Conservation (phyloP, 2,797 vertebrate genomes). For the Agapornis canus region DNA sequence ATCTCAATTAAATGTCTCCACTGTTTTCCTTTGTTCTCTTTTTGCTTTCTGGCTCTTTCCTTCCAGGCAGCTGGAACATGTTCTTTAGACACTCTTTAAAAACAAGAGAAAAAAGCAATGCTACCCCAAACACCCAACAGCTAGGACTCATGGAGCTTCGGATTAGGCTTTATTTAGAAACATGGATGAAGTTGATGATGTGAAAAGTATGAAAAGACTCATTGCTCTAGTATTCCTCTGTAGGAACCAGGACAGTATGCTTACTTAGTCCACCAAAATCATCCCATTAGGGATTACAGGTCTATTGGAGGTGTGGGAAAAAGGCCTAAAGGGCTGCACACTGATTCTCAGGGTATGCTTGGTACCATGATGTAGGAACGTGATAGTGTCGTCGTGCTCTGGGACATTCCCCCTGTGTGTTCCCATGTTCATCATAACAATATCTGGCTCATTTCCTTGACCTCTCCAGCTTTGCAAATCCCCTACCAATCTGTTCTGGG, state of each 20-base stretch:
- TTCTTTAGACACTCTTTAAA: conserved; percentile 21
- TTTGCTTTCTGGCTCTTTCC: conserved; percentile 29
- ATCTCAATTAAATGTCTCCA: conserved; percentile 53
- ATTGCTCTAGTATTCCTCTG: not conserved
- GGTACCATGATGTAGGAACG: not conserved
- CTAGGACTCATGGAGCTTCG: not conserved
- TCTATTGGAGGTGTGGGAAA: not conserved
- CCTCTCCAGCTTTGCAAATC: not conserved
- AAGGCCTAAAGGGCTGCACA: not conserved
- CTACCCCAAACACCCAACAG: not conserved
- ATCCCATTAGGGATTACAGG: not conserved
- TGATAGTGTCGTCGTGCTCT: accelerated
- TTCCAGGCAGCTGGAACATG: conserved; percentile 27
- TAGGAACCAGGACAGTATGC: not conserved
- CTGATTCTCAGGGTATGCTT: not conserved
- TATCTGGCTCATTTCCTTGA: not conserved
- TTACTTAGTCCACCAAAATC: not conserved
- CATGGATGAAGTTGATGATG: not conserved
- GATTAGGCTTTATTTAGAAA: conserved; percentile 8
- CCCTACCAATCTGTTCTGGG: conserved; percentile 33
- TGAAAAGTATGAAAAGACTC: not conserved
- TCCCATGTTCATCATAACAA: not conserved
- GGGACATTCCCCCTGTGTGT: not conserved
- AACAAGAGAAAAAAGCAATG: not conserved
- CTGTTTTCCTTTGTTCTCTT: conserved; percentile 47